A percentile compares a stretch with the other conserved stretches of the same genome.
Conservation (phyloP, 2,113 vertebrate genomes). For the Pampusana beccarii region DNA sequence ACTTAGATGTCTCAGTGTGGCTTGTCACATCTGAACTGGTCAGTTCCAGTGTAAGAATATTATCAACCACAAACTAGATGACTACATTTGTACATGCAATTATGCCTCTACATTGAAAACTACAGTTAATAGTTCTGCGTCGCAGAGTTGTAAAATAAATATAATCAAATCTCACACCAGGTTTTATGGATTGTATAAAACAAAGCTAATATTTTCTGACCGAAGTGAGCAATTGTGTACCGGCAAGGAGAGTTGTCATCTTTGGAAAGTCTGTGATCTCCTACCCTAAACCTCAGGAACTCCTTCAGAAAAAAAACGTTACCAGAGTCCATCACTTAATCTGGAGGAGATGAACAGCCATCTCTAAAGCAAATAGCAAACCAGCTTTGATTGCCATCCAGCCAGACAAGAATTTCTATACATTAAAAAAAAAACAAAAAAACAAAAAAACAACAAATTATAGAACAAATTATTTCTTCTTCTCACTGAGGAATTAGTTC, state of each 20-base stretch:
- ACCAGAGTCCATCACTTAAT: background rate
- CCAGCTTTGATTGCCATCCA: background rate
- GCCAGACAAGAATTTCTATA: background rate
- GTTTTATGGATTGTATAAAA: background rate
- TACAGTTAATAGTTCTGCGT: background rate
- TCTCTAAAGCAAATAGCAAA: background rate
- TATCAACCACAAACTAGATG: background rate
- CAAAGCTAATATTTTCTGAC: background rate
- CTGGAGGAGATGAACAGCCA: background rate
- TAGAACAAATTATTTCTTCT: background rate
- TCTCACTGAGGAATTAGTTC: background rate
- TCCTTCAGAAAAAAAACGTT: background rate
- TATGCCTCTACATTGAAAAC: background rate
- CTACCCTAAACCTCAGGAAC: background rate
- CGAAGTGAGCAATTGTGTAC: background rate
- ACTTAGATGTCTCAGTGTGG: background rate
- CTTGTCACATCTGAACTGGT: background rate
- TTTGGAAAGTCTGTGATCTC: background rate
- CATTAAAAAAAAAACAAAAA: background rate
- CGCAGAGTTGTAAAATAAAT: background rate
- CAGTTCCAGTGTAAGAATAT: background rate
- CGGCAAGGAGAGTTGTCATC: background rate
- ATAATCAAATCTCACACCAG: background rate
- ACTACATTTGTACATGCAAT: background rate
- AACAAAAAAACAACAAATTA: too few species aligned